Conservation (phyloP, 2,888 invertebrate genomes). For the Rotaria socialis region DNA sequence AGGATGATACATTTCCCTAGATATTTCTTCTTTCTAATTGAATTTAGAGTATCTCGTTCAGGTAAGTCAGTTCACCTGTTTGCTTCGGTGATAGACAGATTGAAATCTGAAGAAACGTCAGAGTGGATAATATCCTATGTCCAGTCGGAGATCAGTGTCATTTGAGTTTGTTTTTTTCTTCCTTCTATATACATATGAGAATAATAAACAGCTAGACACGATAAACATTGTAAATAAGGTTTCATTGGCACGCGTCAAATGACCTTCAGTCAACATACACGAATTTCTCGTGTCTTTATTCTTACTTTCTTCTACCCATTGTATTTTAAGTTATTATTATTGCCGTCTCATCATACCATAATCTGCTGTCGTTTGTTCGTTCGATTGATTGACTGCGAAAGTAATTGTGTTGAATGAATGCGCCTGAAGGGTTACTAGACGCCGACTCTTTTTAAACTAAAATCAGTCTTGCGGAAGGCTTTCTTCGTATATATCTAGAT, state of each 20-base stretch:
- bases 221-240: background rate
- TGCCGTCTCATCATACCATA: background rate
- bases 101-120: background rate
- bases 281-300: background rate
- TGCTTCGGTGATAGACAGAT: background rate
- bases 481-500: background rate
- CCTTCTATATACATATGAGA: background rate
- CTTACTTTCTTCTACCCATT: background rate
- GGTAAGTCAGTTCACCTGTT: background rate
- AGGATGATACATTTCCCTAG: slow-evolving; percentile 11
- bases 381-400: background rate
- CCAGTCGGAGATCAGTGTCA: background rate
- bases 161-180: background rate
- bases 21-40: background rate
- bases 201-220: slow-evolving; percentile 10
- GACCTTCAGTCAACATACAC: slow-evolving; percentile 3
- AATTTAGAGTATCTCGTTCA: background rate
- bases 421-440: background rate
- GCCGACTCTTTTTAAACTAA: background rate
- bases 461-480: background rate
- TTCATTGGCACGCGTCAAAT: slow-evolving; percentile 8
- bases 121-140: background rate
- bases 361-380: background rate
- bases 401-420: background rate
- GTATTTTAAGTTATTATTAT: background rate